Conservation (phyloP, 53 echinoderm and acorn worm species). For the Holothuria leucospilota region DNA sequence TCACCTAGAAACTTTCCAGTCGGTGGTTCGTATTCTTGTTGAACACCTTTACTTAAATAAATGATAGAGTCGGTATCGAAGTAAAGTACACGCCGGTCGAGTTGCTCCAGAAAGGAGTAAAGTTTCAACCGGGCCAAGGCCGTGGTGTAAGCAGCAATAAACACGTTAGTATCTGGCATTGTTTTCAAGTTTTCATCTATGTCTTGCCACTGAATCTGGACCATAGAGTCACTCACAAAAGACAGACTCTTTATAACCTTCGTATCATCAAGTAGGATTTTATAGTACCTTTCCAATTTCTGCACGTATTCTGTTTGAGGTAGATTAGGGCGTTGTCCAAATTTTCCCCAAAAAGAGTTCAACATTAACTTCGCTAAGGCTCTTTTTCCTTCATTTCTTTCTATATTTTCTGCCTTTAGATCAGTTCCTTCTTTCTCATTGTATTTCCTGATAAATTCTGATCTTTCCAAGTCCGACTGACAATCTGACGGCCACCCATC, state of each 20-base stretch:
- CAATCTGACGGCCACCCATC: constrained; percentile 75
- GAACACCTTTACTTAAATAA: constrained; percentile 30
- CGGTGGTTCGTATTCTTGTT: constrained; percentile 11
- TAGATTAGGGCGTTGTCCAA: constrained; percentile 48
- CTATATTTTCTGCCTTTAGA: constrained; percentile 34
- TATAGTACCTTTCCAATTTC: constrained; percentile 9
- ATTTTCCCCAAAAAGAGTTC: constrained; percentile 71
- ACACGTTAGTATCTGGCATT: constrained; percentile 16
- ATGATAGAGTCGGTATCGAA: constrained; percentile 55
- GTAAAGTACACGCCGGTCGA: constrained; percentile 51
- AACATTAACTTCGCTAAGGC: constrained; percentile 67
- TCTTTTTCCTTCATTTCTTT: constrained; percentile 55
- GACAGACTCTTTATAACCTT: background rate
- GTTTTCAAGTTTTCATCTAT: background rate
- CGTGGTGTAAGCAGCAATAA: constrained; percentile 52
- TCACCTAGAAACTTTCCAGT: constrained; percentile 62
- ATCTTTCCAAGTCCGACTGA: background rate
- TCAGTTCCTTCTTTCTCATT: constrained; percentile 53
- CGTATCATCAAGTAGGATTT: background rate
- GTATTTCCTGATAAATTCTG: constrained; percentile 53
- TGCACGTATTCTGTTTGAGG: background rate
- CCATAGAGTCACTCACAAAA: background rate
- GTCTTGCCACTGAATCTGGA: background rate
- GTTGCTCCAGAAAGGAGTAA: constrained; percentile 44
- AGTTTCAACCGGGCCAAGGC: constrained; percentile 54